Percentiles rank a stretch among this genome's conserved stretches.
Evolutionary conservation across 2,888 invertebrate genomes (phyloP).

Genomic region (Leptodirus hochenwartii): DNA sequence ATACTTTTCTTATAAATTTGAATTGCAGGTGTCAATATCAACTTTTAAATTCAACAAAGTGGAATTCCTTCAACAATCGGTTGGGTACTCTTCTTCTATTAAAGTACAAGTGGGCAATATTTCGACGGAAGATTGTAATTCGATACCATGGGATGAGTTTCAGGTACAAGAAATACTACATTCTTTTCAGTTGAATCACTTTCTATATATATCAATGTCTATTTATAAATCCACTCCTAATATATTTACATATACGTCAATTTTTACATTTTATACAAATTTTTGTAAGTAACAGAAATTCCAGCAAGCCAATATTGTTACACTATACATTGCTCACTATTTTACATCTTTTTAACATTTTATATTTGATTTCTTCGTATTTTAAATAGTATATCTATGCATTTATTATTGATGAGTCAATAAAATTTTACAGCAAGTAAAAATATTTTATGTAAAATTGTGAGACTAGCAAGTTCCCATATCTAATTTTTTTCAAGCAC

Average conservation of each 20-base stretch:
- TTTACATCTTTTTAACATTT: no score
- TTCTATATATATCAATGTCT: neutral
- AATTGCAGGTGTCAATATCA: constrained; percentile 31
- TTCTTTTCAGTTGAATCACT: neutral
- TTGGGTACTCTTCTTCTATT: constrained; percentile 44
- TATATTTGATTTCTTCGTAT: no score
- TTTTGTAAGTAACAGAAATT: constrained; percentile 1
- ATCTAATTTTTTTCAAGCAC: no score
- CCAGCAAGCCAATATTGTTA: no score
- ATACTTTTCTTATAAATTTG: constrained; percentile 6
- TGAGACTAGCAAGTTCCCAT: no score
- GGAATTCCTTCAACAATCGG: constrained; percentile 53
- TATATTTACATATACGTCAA: neutral
- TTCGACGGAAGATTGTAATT: constrained; percentile 63
- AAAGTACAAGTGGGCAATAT: constrained; percentile 54
- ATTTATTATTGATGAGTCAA: no score
- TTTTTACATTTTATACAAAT: constrained; percentile 7
- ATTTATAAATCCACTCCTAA: constrained; percentile 1
- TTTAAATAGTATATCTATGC: no score
- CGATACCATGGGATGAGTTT: constrained; percentile 88
- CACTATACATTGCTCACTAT: no score
- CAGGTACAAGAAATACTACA: constrained; percentile 40
- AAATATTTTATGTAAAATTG: no score
- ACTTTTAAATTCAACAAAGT: constrained; percentile 55
- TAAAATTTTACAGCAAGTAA: no score